These are phyloP conservation scores for Hyposoter didymator DNA, from an alignment of 2,888 invertebrate genomes.

Conservation along the genomic window DNA sequence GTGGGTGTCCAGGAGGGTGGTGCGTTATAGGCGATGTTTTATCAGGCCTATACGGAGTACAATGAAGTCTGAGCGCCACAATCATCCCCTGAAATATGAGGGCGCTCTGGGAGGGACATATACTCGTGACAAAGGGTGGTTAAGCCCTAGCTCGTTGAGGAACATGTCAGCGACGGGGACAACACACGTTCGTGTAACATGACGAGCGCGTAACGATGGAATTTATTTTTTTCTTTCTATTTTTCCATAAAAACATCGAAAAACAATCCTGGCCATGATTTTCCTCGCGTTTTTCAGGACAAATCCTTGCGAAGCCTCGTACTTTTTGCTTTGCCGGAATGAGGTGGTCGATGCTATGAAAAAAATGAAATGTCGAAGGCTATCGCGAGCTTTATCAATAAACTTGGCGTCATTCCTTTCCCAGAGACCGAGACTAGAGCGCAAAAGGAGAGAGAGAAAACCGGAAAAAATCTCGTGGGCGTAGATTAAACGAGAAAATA, in stretches of 20 bases:
- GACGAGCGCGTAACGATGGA: constrained; percentile 13
- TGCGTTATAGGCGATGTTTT: constrained; percentile 40
- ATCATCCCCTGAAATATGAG: constrained; percentile 65
- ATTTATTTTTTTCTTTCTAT: constrained; percentile 21
- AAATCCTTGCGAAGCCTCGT: background rate
- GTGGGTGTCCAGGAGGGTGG: constrained; percentile 70
- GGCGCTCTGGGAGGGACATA: constrained; percentile 12
- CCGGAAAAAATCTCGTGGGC: background rate
- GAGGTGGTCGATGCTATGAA: background rate
- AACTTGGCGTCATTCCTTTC: background rate
- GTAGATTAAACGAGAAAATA: constrained; percentile 19
- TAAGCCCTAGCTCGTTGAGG: constrained; percentile 77
- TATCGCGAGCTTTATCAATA: constrained; percentile 36
- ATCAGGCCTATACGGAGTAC: constrained; percentile 70
- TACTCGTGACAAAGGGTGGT: constrained; percentile 77
- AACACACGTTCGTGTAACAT: constrained; percentile 28
- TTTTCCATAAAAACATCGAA: background rate
- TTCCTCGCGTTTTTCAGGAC: background rate
- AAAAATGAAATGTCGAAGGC: constrained; percentile 15
- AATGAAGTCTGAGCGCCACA: constrained; percentile 81
- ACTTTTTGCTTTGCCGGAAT: background rate
- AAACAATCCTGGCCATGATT: background rate
- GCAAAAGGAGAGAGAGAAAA: background rate
- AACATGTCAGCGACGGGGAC: constrained; percentile 71
- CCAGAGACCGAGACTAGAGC: background rate